Percentiles rank a stretch among this genome's conserved stretches.
Evolutionary conservation across 92 coral and sea anemone species (phyloP).

Genomic region (Heliopora coerulea): DNA sequence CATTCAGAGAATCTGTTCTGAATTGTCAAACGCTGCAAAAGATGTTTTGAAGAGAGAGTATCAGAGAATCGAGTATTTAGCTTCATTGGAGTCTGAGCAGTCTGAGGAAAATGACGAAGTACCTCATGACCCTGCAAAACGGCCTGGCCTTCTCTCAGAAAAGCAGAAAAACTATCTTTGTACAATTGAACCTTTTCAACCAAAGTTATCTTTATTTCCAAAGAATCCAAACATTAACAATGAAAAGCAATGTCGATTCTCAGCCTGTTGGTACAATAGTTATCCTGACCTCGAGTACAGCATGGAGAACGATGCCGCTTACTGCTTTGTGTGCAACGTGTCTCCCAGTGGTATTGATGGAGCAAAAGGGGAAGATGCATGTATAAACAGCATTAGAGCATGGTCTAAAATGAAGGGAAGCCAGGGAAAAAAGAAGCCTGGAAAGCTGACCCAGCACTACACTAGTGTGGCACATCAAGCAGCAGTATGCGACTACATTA

Average conservation of each 20-base stretch:
- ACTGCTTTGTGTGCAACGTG: not conserved
- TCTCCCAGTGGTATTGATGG: not conserved
- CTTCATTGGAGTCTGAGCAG: too few relatives aligned
- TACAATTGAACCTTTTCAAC: constrained; percentile 23
- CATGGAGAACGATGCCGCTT: constrained; percentile 1
- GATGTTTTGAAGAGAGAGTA: too few relatives aligned
- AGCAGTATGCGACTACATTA: not conserved
- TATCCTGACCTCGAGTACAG: constrained; percentile 1
- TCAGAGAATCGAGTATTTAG: too few relatives aligned
- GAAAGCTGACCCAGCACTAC: constrained; percentile 10
- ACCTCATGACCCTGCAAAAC: constrained; percentile 26
- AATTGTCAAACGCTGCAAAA: too few relatives aligned
- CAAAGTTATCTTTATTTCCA: constrained; percentile 27
- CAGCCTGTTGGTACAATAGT: constrained; percentile 11
- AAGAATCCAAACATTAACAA: not conserved
- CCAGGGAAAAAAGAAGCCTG: constrained; percentile 2
- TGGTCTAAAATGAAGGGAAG: constrained; percentile 28
- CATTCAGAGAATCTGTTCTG: too few relatives aligned
- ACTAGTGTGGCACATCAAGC: not conserved
- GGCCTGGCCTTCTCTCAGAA: not conserved
- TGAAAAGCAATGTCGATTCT: constrained; percentile 22
- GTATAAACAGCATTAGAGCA: not conserved
- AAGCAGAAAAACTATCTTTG: constrained; percentile 1
- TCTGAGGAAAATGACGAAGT: too few relatives aligned
- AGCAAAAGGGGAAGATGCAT: not conserved